Evolutionary conservation across 1,140 invertebrate species (phyloP).

Genomic region (Brachionus koreanus): DNA sequence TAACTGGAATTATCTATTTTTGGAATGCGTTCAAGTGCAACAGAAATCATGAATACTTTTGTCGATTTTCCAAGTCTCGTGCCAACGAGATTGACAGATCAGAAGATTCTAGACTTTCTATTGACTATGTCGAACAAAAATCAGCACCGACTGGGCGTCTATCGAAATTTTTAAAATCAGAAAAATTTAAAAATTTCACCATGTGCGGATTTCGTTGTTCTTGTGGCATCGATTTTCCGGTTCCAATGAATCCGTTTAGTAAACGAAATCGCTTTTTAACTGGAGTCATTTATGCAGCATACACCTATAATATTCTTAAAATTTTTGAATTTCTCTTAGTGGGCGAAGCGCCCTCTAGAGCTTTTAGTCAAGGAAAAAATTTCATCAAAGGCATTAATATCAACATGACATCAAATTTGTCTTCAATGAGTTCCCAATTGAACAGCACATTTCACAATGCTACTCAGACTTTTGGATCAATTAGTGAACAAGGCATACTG

Average conservation of each 20-base stretch:
- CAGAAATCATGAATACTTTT: constrained; percentile 22
- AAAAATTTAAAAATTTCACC: not conserved
- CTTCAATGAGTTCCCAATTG: not conserved
- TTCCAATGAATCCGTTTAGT: constrained; percentile 42
- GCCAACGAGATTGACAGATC: not conserved
- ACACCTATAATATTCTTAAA: constrained; percentile 39
- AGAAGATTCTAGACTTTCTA: not conserved
- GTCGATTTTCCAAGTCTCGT: not conserved
- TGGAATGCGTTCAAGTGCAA: constrained; percentile 43
- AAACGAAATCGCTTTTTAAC: constrained; percentile 39
- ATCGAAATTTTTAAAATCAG: not conserved
- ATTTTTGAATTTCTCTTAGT: constrained; percentile 35
- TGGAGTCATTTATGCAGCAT: constrained; percentile 29
- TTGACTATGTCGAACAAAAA: not conserved
- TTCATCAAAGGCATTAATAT: not conserved
- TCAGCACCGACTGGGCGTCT: not conserved
- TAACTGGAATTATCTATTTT: constrained; percentile 28
- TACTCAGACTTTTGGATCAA: not conserved
- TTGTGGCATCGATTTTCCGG: constrained; percentile 24
- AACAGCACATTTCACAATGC: not conserved
- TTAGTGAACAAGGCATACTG: constrained; percentile 8
- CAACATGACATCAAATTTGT: not conserved
- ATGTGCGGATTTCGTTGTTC: constrained; percentile 9
- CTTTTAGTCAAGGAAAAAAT: not conserved
- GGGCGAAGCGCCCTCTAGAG: not conserved